Evolutionary conservation across 2,797 vertebrate species (phyloP), one percentile per base, ranked within the genome.

Genomic region (Mallotus villosus): DNA sequence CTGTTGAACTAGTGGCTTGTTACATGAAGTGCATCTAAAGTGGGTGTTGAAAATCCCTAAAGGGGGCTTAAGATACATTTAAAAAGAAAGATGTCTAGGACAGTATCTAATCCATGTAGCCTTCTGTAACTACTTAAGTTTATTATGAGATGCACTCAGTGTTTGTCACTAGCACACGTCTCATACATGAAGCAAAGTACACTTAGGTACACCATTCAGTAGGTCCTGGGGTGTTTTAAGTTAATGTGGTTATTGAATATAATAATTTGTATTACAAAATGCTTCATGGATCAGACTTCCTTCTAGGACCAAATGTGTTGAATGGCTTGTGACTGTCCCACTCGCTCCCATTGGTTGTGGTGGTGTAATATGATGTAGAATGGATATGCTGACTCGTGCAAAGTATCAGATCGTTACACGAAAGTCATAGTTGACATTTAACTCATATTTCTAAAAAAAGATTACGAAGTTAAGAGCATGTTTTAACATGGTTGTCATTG

Each of bases 21-120:
- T 82, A 79, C 85, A 83, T 29, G 0, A 81, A 87, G 84, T 80
- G 85, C 83, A 78, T 22, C 32, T 59, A 34, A 6, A 60, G 59
- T 60, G 22, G 14, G 14, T 60, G 16, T 17, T 14, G 49, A 17
- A 51, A 51, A 16, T 51, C 49, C 2, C 12, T 51, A 51, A 51
- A 51, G 49, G 3, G 17, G 2, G 17, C 14, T 17, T 14, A 17
- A 51, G 49, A 14, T 51, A 51, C 14, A 17, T 17, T 17, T 14
- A 51, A 17, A 14, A 51, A 51, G 17, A 16, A 51, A 51, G 17
- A 14, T 51, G 17, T 14, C 12, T 51, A 16, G 49, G 17, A 51
- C 17, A 14, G 12, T 51, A 17, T 14, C 12, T 51, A 17, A 14
- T 51, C 49, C 49, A 14, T 51, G 49, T 51, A 51, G 16, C 49